Base-by-base conservation (phyloP, 2,888 invertebrate genomes). In the Chrysomela aeneicollis region DNA sequence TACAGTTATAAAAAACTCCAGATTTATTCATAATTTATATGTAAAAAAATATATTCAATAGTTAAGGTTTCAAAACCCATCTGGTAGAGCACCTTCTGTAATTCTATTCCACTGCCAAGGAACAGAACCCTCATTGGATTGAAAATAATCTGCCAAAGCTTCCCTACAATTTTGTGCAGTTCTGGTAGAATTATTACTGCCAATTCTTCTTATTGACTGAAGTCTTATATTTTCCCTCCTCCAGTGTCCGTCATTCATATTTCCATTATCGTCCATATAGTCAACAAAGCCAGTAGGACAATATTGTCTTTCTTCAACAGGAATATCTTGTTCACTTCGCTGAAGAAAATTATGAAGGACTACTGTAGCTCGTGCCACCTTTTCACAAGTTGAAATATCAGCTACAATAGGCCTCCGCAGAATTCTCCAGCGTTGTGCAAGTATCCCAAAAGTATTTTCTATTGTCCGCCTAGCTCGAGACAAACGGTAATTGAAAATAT, bases 271-370 rank as follows among this genome's bases (percentile, higher is more conserved):
- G 6, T 26, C 32, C 4, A 9, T 10, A 35, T 35, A 10, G 19
- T 63, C 63, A 18, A 22, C 32, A 51, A 19, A 58, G 9, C 52
- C 63, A 18, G 59, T 49, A 3, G 58, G 58, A 17, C 51, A 63
- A 49, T 63, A 63, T 22, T 22, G 32, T 19, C 63, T 47, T 52
- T 59, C 50, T 5, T 21, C 32, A 30, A n/a, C 26, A 17, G 51
- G 37, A 12, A 51, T 21, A 21, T 50, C n/a, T 19, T 19, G 18
- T 54, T 59, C 63, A 15, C 19, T n/a, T 32, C 49, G 57, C 61
- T 69, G 67, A 15, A 71, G 12, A 50, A 65, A 68, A 64, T 68
- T 71, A 42, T 71, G 69, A 9, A 71, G 50, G 9, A 64, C 67
- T 15, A 71, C 66, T 32, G 62, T 57, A n/a, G 69, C 69, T 49